Base-by-base conservation (phyloP, 2,113 vertebrate species). In the Muntiacus muntjak region DNA sequence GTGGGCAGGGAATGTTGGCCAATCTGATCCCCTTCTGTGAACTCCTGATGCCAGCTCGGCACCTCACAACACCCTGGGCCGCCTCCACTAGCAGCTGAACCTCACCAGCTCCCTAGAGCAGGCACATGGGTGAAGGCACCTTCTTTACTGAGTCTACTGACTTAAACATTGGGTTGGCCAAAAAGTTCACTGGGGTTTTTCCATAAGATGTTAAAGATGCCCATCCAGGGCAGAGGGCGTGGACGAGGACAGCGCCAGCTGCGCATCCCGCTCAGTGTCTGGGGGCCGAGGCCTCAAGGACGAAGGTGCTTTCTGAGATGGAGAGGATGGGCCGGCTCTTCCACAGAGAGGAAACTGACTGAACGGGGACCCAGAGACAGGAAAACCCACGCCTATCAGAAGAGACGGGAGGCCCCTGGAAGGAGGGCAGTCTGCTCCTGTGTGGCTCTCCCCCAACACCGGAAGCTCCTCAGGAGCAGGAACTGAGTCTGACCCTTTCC, bases 281-380 rank as follows among this genome's bases (percentile, higher is more conserved):
- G n/a, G 86, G 52, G 17, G 36, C 45, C 3, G 1, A 87, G 55
- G n/a, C 84, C 58, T 85, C 92, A 50, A 86, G 57, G 60, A 85
- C 60, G 55, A 45, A 40, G 81, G 45, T 17, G n/a, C 91, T 71
- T 74, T 87, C 81, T 64, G 71, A 83, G 82, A 62, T 52, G 71
- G 25, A 89, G 74, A 97, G 93, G 93, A 89, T 89, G 97, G 95
- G 91, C 91, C 62, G 91, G 87, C 92, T 54, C 25, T 30, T 89
- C 79, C 89, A 94, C 54, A 16, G 79, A 67, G 88, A 94, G 87
- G 86, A 95, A 91, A 62, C 83, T 23, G 60, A 7, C 7, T 45
- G 45, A 82, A n/a, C 0, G 2, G 52, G 36, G 33, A 74, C 52
- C 45, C 93, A 88, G 36, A 40, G 26, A 11, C 79, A 67, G 87